Evolutionary conservation across 2,113 vertebrate genomes (phyloP), one percentile per base, ranked within the genome.

Genomic region (Aplodontia rufa): DNA sequence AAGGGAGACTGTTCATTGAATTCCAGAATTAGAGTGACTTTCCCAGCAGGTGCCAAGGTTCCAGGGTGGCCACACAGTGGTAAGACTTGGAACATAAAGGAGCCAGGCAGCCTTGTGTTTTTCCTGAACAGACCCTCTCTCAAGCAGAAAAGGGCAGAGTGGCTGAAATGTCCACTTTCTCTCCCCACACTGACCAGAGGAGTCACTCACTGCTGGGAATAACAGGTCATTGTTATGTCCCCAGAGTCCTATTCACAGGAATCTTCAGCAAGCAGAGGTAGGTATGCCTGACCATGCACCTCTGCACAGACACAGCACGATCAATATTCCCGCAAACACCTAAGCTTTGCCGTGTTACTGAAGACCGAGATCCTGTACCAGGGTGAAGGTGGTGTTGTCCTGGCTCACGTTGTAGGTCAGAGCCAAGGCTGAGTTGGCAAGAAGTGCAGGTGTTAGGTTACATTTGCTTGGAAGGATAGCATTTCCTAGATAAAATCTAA

Each of bases 81-180:
- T 53, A 37, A 32, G 37, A 51, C 0, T 30, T 53, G 14, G 19
- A 68, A 5, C 7, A 8, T 16, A 13, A 19, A 94, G 45, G 47
- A 60, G 16, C 13, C 3, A 0, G n/a, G 4, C 13, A 16, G 40
- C 16, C 28, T 60, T 6, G 1, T 32, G 12, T 17, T 32, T 14
- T 91, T 20, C 58, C 60, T 69, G 37, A 32, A n/a, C 28, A 24
- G 6, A 66, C 8, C 13, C 60, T 35, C 14, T 51, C 28, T 20
- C 51, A 60, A 45, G 53, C n/a, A 9, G 49, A 76, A 17, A 16
- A 85, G 20, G 28, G 14, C n/a, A 53, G 35, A 53, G 53, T 1
- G 35, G 32, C 8, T 40, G 47, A 20, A 3, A 28, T 45, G 28
- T 12, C 24, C 45, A 5, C 1, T 30, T 30, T 8, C 32, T 26